phyloP scores from a whole-genome alignment of 2,113 vertebrate genomes.

The Cricetomys ansorgei region DNA sequence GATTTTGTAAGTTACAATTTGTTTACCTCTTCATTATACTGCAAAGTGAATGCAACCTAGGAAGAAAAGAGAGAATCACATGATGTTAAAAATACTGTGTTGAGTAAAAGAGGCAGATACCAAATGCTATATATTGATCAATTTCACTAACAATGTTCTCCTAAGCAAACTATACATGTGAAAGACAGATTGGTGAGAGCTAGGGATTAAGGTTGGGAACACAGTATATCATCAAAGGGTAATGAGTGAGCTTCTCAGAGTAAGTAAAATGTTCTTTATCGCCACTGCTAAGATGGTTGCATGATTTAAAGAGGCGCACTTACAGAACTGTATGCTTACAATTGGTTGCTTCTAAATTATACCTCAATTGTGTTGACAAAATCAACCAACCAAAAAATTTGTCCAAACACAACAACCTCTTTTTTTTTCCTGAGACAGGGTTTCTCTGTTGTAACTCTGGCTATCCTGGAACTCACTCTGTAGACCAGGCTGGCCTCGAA shows the following conservation, averaged over 20 bases:
- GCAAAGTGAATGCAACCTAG: not conserved
- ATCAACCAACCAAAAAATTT: not conserved
- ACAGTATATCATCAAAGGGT: not conserved
- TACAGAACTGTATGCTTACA: not conserved
- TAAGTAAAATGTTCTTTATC: not conserved
- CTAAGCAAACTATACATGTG: not conserved
- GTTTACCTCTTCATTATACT: not conserved
- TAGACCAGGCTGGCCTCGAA: too few relatives aligned
- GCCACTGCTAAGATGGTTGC: not conserved
- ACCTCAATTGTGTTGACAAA: not conserved
- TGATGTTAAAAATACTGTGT: not conserved
- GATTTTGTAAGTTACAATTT: not conserved
- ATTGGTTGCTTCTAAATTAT: constrained; percentile 16
- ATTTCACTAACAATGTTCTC: not conserved
- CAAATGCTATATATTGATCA: not conserved
- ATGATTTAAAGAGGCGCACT: not conserved
- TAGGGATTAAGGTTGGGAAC: not conserved
- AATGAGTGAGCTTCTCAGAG: not conserved
- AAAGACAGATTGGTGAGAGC: not conserved
- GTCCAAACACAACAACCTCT: too few relatives aligned
- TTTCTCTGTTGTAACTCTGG: too few relatives aligned
- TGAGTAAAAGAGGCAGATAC: not conserved
- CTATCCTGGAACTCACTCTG: too few relatives aligned
- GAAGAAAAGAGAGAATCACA: not conserved
- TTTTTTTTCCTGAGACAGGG: too few relatives aligned